Base-by-base conservation (phyloP, 2,888 invertebrate species). In the Sesamia inferens region DNA sequence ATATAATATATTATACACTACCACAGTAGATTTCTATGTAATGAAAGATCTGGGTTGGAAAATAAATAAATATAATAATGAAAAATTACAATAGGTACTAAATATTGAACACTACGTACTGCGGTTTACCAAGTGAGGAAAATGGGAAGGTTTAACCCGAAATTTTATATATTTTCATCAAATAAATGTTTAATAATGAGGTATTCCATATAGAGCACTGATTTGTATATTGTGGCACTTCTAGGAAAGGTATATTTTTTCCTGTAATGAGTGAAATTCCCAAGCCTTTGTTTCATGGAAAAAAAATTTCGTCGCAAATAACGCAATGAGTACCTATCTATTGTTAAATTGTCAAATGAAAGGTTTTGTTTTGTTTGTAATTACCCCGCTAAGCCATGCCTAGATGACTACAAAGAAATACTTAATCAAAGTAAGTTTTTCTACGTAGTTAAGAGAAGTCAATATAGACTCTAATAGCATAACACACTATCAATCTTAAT, bases 81-180 rank as follows among this genome's bases (percentile, higher is more conserved):
- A 44, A 44, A 44, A 44, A 44, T 44, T 44, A 4, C 13, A 0
- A 3, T 44, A 44, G 0, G 10, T 44, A 44, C 1, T 44, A 0
- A 44, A 44, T 44, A 44, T 13, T 44, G 6, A 39, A 47, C 57
- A 48, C 10, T 22, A 22, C 11, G 3, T 42, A 39, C 22, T 71
- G 13, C 22, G 39, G 58, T 48, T 48, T 48, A 8, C 10, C 8
- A 14, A n/a, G 22, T 24, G 39, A 71, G 44, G 51, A 72, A 72
- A 73, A 59, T 44, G n/a, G 5, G 5, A 6, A 55, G 22, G 22
- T 22, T 54, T n/a, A 14, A 2, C 6, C 10, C 24, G 5, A 11
- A 68, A 19, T 57, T 39, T 8, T 19, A 39, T 5, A 48, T 19
- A 39, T 8, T 44, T 59, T 42, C 24, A 42, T 22, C n/a, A 42